Conservation (phyloP, 1,140 invertebrate genomes). For the Contarinia nasturtii region DNA sequence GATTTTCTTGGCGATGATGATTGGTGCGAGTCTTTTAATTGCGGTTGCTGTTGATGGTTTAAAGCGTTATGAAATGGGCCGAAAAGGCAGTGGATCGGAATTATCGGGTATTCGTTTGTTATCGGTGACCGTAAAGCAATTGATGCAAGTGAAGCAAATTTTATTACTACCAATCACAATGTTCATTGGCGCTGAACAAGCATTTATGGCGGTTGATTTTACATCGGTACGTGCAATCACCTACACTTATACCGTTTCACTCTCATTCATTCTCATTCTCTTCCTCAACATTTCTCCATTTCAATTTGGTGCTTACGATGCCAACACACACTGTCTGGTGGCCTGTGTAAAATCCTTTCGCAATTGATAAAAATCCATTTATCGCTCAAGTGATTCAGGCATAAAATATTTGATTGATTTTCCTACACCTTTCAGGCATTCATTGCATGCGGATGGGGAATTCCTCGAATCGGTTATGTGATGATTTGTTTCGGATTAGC, state of each 20-base stretch:
- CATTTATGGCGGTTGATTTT: conserved; percentile 76
- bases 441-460: conserved; percentile 74
- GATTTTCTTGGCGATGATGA: conserved; percentile 65
- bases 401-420: conserved; percentile 1
- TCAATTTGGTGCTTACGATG: too few species aligned
- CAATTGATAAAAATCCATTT: neutral
- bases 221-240: conserved; percentile 47
- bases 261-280: neutral
- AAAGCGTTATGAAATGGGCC: conserved; percentile 25
- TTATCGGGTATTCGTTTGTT: conserved; percentile 41
- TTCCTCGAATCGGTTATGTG: conserved; percentile 76
- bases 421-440: conserved; percentile 44
- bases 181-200: conserved; percentile 86
- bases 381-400: neutral
- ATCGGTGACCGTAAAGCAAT: conserved; percentile 57
- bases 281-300: neutral
- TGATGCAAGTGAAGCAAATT: conserved; percentile 57
- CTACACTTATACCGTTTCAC: neutral
- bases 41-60: conserved; percentile 64
- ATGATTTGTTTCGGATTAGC: conserved; percentile 79
- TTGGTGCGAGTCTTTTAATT: conserved; percentile 54
- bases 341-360: too few species aligned
- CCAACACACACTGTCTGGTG: too few species aligned
- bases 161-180: conserved; percentile 80
- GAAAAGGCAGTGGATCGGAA: conserved; percentile 15